Evolutionary conservation across 2,888 invertebrate species (phyloP).

Genomic region (Eurytoma adleriae): DNA sequence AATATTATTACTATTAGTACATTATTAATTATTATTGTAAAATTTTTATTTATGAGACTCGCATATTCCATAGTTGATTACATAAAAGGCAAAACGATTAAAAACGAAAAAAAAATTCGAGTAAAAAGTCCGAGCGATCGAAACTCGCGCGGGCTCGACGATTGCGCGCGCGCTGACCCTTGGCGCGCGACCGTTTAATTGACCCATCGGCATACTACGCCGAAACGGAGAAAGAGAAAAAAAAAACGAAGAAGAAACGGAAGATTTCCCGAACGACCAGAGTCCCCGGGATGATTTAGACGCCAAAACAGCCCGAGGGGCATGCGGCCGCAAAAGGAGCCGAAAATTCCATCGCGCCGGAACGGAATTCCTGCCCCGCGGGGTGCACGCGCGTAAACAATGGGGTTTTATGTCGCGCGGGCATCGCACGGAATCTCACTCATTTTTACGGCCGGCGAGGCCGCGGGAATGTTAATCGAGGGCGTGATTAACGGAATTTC

Average conservation of each 20-base stretch:
- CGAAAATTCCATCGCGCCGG: conserved; percentile 33
- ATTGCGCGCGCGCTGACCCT: background rate
- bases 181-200: background rate
- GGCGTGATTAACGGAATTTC: conserved; percentile 62
- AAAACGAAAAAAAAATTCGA: background rate
- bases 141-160: background rate
- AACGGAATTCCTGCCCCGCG: conserved; percentile 41
- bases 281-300: no score
- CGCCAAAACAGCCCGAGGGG: background rate
- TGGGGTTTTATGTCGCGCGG: conserved; percentile 37
- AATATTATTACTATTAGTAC: no score
- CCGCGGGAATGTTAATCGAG: conserved; percentile 59
- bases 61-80: no score
- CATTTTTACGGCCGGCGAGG: conserved; percentile 23
- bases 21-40: no score
- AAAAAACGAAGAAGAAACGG: background rate
- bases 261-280: no score
- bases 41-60: no score
- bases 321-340: background rate
- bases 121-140: background rate
- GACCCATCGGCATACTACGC: background rate
- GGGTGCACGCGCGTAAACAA: conserved; percentile 47
- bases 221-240: background rate
- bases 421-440: conserved; percentile 6
- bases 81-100: no score